These are phyloP conservation scores for Heliothis peltigera DNA, from an alignment of 2,888 invertebrate species.

Conservation along the genomic window DNA sequence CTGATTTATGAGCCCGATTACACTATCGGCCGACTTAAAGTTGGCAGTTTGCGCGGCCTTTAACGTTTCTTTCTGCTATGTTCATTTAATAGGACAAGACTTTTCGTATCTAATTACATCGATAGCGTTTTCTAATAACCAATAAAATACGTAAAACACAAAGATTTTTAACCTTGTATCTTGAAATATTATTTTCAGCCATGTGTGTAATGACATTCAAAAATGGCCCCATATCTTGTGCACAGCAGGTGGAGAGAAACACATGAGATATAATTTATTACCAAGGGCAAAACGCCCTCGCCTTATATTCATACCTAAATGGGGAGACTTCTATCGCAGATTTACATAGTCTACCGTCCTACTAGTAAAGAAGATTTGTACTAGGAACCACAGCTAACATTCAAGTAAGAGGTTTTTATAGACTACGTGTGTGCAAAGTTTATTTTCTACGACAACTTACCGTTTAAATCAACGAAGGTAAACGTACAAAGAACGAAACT, in stretches of 20 bases:
- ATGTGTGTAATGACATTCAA: constrained; percentile 45
- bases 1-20: no score
- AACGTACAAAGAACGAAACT: constrained; percentile 52
- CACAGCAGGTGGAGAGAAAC: constrained; percentile 54
- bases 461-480: constrained; percentile 54
- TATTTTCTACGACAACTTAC: constrained; percentile 20
- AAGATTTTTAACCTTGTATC: constrained; percentile 15
- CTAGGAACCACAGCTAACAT: neutral
- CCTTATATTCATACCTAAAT: constrained; percentile 71
- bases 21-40: no score
- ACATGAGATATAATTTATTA: constrained; percentile 69
- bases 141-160: neutral
- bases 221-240: constrained; percentile 43
- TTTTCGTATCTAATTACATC: constrained; percentile 22
- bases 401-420: neutral
- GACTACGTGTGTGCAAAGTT: constrained; percentile 6
- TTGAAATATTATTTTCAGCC: constrained; percentile 18
- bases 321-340: constrained; percentile 56
- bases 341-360: constrained; percentile 31
- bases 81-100: constrained; percentile 15
- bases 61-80: constrained; percentile 24
- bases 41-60: no score
- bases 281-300: constrained; percentile 62
- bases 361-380: constrained; percentile 16
- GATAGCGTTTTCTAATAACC: no score